phyloP scores from a whole-genome alignment of 2,113 vertebrate species.

The Platycercus adscitus region DNA sequence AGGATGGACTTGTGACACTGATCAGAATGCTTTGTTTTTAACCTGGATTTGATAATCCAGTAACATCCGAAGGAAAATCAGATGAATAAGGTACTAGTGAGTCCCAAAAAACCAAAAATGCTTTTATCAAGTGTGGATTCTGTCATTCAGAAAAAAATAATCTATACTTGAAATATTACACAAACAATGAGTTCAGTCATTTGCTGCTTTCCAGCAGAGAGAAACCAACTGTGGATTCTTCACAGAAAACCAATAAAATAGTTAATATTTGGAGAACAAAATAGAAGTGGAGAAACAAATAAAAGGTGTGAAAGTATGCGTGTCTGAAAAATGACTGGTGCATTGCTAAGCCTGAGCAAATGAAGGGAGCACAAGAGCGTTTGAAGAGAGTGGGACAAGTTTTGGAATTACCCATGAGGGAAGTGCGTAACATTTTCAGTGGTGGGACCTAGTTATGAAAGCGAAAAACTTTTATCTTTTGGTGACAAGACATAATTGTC shows the following conservation, averaged over 20 bases:
- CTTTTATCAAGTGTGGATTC: neutral
- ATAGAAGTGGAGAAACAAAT: neutral
- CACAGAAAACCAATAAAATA: neutral
- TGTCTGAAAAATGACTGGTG: neutral
- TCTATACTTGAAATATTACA: neutral
- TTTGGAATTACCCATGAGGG: neutral
- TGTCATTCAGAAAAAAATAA: neutral
- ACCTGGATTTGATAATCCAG: neutral
- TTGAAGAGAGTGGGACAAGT: neutral
- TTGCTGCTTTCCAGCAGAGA: neutral
- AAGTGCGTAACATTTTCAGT: accelerated
- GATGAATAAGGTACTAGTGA: neutral
- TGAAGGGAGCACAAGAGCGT: accelerated
- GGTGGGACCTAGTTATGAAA: neutral
- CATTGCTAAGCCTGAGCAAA: neutral
- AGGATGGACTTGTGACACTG: neutral
- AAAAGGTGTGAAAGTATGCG: neutral
- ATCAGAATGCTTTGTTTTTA: neutral
- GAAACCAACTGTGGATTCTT: neutral
- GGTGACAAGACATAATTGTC: neutral
- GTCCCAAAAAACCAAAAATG: neutral
- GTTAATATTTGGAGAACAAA: neutral
- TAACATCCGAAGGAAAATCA: neutral
- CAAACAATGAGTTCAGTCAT: neutral
- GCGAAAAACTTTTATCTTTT: neutral